Base-by-base conservation (phyloP, 2,797 vertebrate genomes). In the Cirrhinus mrigala region DNA sequence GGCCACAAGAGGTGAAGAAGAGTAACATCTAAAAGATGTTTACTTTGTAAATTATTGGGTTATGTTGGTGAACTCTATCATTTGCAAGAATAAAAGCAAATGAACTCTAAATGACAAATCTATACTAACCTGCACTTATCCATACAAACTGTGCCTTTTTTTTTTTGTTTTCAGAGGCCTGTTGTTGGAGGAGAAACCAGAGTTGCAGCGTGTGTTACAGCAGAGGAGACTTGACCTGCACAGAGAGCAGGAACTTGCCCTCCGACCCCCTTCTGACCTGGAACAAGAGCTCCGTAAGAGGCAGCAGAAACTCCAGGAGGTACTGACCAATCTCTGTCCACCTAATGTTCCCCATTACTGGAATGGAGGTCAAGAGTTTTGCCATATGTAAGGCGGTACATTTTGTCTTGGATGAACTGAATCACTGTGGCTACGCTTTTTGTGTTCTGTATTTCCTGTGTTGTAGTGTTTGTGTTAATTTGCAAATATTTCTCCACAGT, bases 221-320 rank as follows among this genome's bases (percentile, higher is more conserved):
- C 95, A 94, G 89, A 92, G 94, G 44, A 84, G 91, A 77, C 89
- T 94, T 90, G 92, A 95, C 89, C 93, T 94, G 88, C 92, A 95
- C 90, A 91, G 80, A 74, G 95, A 95, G 87, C 85, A 92, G 84
- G 94, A 96, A 89, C 88, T 94, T 92, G 93, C 93, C 6, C 92
- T 76, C 27, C 91, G 85, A 37, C 85, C 90, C 8, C 93, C 93
- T 40, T 95, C 95, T 0, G 94, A 97, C 66, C 92, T 96, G 90
- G 95, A 96, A 89, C 94, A 91, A 62, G 95, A 96, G 92, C 95
- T 97, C 44, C 94, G 92, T 79, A 96, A 97, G 91, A 91, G 91
- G 70, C 95, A 96, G 84, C 94, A 94, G 89, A 96, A 94, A 88
- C 88, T 95, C 74, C 88, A 92, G 48, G 93, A 95, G 94, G 95